Evolutionary conservation across 2,797 vertebrate species (phyloP).

Genomic region (Scyliorhinus canicula): DNA sequence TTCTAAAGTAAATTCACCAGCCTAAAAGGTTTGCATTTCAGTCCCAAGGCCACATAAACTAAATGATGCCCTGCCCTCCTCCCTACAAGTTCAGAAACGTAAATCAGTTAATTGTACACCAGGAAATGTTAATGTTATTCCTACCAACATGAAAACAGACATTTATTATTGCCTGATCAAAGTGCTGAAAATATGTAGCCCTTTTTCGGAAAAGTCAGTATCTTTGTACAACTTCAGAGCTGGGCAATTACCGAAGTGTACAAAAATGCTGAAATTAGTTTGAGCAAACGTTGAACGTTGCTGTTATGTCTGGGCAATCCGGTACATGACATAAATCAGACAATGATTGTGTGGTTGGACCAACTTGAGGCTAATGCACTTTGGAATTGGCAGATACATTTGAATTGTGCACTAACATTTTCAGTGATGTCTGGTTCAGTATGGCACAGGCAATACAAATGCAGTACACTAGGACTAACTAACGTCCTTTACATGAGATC

Average conservation of each 20-base stretch:
- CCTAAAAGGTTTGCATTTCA: background rate
- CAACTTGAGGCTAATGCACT: background rate
- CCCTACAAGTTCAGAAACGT: background rate
- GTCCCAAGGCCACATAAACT: background rate
- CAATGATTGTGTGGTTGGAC: background rate
- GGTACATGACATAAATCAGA: background rate
- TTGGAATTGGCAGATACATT: background rate
- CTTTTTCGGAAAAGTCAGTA: background rate
- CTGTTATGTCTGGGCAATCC: background rate
- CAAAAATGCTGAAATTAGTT: background rate
- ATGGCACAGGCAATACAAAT: background rate
- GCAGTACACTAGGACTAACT: background rate
- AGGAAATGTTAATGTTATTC: background rate
- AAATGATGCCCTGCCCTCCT: background rate
- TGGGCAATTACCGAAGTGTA: background rate
- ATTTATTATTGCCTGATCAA: background rate
- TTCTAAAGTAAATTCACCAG: background rate
- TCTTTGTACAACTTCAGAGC: background rate
- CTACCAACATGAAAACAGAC: background rate
- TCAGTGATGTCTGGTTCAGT: background rate
- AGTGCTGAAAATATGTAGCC: background rate
- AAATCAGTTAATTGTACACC: background rate
- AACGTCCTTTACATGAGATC: background rate
- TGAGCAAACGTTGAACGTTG: background rate
- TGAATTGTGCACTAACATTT: background rate